Base-by-base conservation (phyloP, 2,888 invertebrate species). In the Amphimallon solstitiale region DNA sequence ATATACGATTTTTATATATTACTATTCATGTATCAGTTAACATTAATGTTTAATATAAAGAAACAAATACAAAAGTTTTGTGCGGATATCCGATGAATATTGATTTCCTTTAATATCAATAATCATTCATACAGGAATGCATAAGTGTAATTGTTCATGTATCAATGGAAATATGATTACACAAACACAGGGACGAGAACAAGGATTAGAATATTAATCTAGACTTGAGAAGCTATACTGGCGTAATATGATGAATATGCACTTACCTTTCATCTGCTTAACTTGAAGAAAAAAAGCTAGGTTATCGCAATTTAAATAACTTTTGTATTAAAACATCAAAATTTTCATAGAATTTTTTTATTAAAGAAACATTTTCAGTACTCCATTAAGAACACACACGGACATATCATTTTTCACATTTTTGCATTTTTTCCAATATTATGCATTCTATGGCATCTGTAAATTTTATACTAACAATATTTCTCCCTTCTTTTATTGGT, bases 361-460 rank as follows among this genome's bases (percentile, higher is more conserved):
- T 84, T 85, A 85, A 85, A 85, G 84, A 85, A 85, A 85, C 84
- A 84, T 85, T 83, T 82, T 83, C 82, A 80, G 79, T 84, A 80
- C 78, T 81, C 80, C 81, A 81, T 81, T 84, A 84, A 84, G 84
- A 85, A 85, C 85, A 85, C 85, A 85, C 85, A 85, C 84, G 84
- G 84, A 85, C 83, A 84, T 82, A 82, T 84, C 79, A 80, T 72
- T 70, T 70, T 70, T 72, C 71, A 59, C 43, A 40, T 56, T 66
- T 66, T 67, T 51, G 48, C 17, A 59, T 69, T 76, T 73, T 74
- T 74, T 76, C 73, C 73, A 68, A 46, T 40, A 52, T 48, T 63
- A 48, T 63, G 62, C 54, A 56, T 68, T 63, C 52, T 61, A 62
- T 62, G 48, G 48, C 54, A 54, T 48, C 29, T 49, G 37, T 70